These are phyloP conservation scores for Heterotis niloticus DNA, from an alignment of 2,113 vertebrate genomes.

Conservation along the genomic window DNA sequence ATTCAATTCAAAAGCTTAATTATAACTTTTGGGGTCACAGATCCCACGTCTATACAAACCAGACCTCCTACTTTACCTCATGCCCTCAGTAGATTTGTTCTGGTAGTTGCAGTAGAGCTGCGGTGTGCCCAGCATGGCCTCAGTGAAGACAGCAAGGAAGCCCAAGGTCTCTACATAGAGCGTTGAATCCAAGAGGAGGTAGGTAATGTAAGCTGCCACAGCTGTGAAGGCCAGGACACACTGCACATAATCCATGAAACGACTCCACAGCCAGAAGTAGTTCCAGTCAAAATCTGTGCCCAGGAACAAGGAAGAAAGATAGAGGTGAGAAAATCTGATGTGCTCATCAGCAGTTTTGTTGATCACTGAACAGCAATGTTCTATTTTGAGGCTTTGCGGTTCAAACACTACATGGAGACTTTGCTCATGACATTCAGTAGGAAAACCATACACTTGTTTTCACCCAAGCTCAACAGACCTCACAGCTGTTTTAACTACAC, in stretches of 20 bases:
- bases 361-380: not conserved
- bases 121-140: constrained; percentile 88
- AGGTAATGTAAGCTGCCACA: constrained; percentile 81
- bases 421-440: not conserved
- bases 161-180: constrained; percentile 88
- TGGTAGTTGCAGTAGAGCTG: constrained; percentile 90
- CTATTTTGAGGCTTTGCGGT: no score
- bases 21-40: not conserved
- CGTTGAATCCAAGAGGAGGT: constrained; percentile 83
- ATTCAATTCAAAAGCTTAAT: no score
- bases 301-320: not conserved
- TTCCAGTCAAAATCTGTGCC: constrained; percentile 84
- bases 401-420: not conserved
- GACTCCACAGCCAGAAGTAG: constrained; percentile 93
- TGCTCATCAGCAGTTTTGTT: not conserved
- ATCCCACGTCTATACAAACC: no score
- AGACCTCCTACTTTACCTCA: constrained; percentile 73
- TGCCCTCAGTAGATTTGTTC: constrained; percentile 91
- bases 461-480: not conserved
- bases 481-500: not conserved
- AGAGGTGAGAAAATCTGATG: not conserved
- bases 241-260: constrained; percentile 87
- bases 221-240: constrained; percentile 85
- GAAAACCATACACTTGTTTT: not conserved
- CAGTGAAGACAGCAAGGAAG: constrained; percentile 88